A percentile compares a stretch with the other conserved stretches of the same genome.
Conservation (phyloP, 2,113 vertebrate species). For the Misgurnus anguillicaudatus region DNA sequence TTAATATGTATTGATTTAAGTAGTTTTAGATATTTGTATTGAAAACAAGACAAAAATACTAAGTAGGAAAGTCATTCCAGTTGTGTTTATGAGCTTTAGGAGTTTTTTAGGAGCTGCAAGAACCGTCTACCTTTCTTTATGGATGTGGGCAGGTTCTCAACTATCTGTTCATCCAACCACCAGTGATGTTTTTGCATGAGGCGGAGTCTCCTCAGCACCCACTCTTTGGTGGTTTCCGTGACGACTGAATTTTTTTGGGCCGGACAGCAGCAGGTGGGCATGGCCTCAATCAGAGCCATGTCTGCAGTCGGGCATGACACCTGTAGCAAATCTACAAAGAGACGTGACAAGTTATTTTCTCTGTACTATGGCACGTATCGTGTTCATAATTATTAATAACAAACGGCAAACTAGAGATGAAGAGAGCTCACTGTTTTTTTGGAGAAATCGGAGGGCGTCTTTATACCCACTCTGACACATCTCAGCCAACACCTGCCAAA, state of each 20-base stretch:
- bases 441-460: slow-evolving; percentile 85
- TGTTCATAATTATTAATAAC: neutral
- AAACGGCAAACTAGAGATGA: neutral
- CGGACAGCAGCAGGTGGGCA: slow-evolving; percentile 42
- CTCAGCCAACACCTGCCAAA: slow-evolving; percentile 80
- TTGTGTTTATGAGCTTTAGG: too few species aligned
- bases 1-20: too few species aligned
- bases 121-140: slow-evolving; percentile 77
- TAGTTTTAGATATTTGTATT: too few species aligned
- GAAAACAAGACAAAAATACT: too few species aligned
- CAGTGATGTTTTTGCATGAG: slow-evolving; percentile 67
- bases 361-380: neutral
- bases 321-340: slow-evolving; percentile 75
- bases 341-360: slow-evolving; percentile 24
- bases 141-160: slow-evolving; percentile 72
- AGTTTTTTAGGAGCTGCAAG: neutral
- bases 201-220: slow-evolving; percentile 65
- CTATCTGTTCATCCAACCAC: slow-evolving; percentile 78
- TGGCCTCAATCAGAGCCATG: slow-evolving; percentile 47
- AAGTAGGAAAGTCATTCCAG: too few species aligned
- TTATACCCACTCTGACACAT: slow-evolving; percentile 89
- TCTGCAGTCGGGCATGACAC: slow-evolving; percentile 59
- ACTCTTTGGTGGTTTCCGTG: slow-evolving; percentile 56
- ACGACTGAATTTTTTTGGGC: slow-evolving; percentile 26
- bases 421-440: slow-evolving; percentile 80